Conservation (phyloP, 2,113 vertebrate species). For the Chiloscyllium plagiosum region DNA sequence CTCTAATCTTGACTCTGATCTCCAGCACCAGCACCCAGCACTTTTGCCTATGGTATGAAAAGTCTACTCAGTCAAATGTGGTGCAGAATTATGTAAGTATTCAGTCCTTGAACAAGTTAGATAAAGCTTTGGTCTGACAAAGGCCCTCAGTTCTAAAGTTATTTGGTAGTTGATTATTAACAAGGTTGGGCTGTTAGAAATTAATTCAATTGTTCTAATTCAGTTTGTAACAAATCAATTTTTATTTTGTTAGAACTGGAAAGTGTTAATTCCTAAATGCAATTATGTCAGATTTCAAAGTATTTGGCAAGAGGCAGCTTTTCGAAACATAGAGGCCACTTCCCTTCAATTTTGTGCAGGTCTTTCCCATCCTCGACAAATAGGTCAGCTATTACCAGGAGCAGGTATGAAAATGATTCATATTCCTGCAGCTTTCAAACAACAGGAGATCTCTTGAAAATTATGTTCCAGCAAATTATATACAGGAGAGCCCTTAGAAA, state of each 20-base stretch:
- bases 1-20: too few relatives aligned
- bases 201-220: neutral
- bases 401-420: conserved; percentile 13
- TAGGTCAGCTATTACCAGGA: conserved; percentile 11
- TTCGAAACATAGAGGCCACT: neutral
- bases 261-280: neutral
- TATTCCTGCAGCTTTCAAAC: neutral
- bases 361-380: conserved; percentile 1
- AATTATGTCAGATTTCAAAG: neutral
- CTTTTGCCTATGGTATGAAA: neutral
- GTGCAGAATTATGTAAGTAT: neutral
- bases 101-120: neutral
- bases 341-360: neutral
- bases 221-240: neutral
- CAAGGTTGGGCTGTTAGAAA: neutral
- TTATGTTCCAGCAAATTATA: neutral
- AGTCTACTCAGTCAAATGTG: neutral
- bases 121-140: neutral
- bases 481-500: conserved; percentile 16
- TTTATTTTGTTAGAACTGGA: neutral
- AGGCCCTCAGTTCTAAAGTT: neutral
- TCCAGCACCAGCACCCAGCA: too few relatives aligned
- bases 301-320: neutral
- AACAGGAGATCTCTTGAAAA: conserved; percentile 15
- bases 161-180: neutral